phyloP scores from a whole-genome alignment of 64 coral and sea anemone genomes.

The Dendrophyllia cribrosa region DNA sequence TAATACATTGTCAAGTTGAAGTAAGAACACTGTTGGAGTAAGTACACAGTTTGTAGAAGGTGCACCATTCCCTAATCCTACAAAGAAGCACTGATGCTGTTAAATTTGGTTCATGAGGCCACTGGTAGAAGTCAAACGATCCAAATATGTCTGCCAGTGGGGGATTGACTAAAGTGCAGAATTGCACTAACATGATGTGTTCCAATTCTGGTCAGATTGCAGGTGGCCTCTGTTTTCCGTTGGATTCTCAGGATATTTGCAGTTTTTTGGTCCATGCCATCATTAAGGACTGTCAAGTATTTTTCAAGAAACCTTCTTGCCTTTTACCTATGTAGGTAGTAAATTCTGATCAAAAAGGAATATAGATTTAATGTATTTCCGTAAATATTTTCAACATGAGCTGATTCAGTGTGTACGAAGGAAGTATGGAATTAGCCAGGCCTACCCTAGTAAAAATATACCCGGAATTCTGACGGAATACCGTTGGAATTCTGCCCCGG shows the following conservation, averaged over 20 bases:
- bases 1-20: slow-evolving; percentile 64
- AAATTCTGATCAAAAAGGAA: background rate
- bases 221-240: background rate
- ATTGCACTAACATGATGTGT: slow-evolving; percentile 19
- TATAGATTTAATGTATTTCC: no score
- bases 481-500: no score
- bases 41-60: background rate
- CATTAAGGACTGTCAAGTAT: slow-evolving; percentile 6
- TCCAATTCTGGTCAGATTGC: background rate
- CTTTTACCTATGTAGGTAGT: slow-evolving; percentile 36
- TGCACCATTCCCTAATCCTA: background rate
- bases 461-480: no score
- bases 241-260: background rate
- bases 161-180: background rate
- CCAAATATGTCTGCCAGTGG: background rate
- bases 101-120: slow-evolving; percentile 25
- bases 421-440: no score
- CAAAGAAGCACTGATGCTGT: background rate
- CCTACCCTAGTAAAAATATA: no score
- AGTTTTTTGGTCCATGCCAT: slow-evolving; percentile 41
- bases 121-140: slow-evolving; percentile 41
- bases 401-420: no score
- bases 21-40: no score
- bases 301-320: slow-evolving; percentile 24
- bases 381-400: no score